A percentile compares a stretch with the other conserved stretches of the same genome.
phyloP scores from a whole-genome alignment of 2,113 vertebrate genomes.

The Galemys pyrenaicus region DNA sequence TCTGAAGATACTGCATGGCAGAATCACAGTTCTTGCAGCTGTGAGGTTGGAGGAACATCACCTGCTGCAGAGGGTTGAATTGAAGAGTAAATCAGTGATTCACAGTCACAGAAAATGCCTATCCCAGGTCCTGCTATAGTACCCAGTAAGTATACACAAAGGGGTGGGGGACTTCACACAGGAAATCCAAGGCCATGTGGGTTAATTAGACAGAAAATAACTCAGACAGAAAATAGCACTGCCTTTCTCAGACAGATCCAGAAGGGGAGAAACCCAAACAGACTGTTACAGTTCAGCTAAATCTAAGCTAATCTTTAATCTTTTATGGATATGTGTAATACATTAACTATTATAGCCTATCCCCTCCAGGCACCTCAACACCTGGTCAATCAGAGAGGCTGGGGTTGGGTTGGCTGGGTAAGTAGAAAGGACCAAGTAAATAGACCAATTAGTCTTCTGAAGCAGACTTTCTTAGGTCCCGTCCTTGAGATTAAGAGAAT shows the following conservation, averaged over 20 bases:
- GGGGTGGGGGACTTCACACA: constrained; percentile 9
- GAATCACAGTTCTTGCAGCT: background rate
- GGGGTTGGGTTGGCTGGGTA: constrained; percentile 11
- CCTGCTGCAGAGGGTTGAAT: background rate
- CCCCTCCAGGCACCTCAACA: constrained; percentile 67
- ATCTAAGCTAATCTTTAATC: constrained; percentile 79
- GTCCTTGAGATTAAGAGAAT: constrained; percentile 55
- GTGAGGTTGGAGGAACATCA: background rate
- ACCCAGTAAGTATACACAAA: background rate
- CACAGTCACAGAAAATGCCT: constrained; percentile 44
- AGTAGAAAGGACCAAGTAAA: constrained; percentile 65
- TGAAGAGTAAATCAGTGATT: background rate
- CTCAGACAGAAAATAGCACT: constrained; percentile 66
- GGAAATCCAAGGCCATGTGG: constrained; percentile 56
- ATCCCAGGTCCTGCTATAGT: background rate
- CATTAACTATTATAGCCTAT: constrained; percentile 74
- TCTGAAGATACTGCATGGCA: background rate
- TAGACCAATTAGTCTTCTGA: constrained; percentile 58
- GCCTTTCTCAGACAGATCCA: constrained; percentile 61
- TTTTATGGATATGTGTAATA: constrained; percentile 78
- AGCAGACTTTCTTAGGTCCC: constrained; percentile 53
- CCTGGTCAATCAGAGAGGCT: constrained; percentile 57
- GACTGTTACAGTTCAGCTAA: constrained; percentile 79
- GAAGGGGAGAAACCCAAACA: constrained; percentile 74
- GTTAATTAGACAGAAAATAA: constrained; percentile 80